Percentiles rank a stretch among this genome's conserved stretches.
These are phyloP conservation scores for Ctenodactylus gundi DNA, from an alignment of 2,113 vertebrate genomes.

Conservation along the genomic window DNA sequence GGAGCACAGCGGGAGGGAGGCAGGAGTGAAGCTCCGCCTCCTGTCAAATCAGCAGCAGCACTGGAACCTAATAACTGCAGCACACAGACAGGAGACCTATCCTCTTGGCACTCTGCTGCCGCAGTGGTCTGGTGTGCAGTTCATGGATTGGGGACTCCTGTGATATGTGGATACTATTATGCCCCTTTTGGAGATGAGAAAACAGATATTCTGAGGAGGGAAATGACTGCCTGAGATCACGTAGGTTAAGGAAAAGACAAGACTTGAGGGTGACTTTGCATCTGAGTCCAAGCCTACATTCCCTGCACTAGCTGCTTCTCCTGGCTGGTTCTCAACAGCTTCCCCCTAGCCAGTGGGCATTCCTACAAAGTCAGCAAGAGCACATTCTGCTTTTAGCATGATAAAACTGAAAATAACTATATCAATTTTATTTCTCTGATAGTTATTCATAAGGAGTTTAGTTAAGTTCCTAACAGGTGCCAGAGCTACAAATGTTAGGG, in stretches of 20 bases:
- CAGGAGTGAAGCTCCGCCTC: no score
- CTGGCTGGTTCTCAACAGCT: background rate
- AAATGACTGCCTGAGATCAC: background rate
- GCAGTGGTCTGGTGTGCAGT: no score
- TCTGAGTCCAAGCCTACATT: background rate
- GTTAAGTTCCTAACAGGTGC: background rate
- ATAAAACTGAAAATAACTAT: background rate
- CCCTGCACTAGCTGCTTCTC: background rate
- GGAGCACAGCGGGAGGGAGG: no score
- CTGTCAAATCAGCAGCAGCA: no score
- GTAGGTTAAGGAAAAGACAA: background rate
- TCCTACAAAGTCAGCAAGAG: background rate
- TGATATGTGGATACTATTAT: background rate
- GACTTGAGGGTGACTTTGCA: background rate
- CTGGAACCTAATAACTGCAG: no score
- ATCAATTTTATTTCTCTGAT: background rate
- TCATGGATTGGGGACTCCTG: no score
- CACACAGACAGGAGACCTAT: no score
- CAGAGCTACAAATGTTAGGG: background rate
- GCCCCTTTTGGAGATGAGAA: background rate
- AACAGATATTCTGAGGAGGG: background rate
- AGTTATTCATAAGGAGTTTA: constrained; percentile 27
- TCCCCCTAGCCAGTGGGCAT: background rate
- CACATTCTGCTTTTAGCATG: background rate
- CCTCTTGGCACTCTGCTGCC: no score